phyloP scores from a whole-genome alignment of 2,888 invertebrate species.

The Thecocarcelia acutangulata region DNA sequence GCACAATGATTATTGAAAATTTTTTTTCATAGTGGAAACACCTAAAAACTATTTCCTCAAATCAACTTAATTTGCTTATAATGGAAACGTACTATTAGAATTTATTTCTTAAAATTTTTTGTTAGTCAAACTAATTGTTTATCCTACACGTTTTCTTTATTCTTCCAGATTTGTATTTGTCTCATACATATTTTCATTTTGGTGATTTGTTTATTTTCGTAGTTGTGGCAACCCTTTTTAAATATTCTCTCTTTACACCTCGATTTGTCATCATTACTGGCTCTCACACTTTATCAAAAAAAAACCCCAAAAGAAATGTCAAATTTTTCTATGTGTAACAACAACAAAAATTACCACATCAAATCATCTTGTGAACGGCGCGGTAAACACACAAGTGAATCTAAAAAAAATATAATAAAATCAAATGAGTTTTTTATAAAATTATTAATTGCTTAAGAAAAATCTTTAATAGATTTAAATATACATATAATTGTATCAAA shows the following conservation, averaged over 20 bases:
- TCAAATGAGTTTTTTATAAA: slow-evolving; percentile 46
- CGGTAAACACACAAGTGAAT: slow-evolving; percentile 53
- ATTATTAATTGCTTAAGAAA: slow-evolving; percentile 28
- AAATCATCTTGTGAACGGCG: slow-evolving; percentile 56
- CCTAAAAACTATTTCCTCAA: too few species aligned
- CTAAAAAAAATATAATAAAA: slow-evolving; percentile 30
- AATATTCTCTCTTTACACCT: slow-evolving; percentile 20
- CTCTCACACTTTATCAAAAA: slow-evolving; percentile 29
- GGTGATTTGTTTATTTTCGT: neutral
- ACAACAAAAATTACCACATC: slow-evolving; percentile 64
- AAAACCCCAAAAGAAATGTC: slow-evolving; percentile 55
- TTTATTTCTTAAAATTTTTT: too few species aligned
- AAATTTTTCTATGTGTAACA: slow-evolving; percentile 58
- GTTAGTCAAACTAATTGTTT: too few species aligned
- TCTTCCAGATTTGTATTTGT: too few species aligned
- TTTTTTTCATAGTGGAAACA: too few species aligned
- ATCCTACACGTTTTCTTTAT: too few species aligned
- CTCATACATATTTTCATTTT: too few species aligned
- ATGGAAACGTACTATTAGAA: too few species aligned
- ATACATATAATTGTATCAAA: too few species aligned
- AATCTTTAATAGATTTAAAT: neutral
- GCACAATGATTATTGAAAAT: too few species aligned
- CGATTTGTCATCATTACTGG: slow-evolving; percentile 45
- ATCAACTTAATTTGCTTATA: too few species aligned
- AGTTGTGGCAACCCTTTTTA: slow-evolving; percentile 28